These are phyloP conservation scores for Pseudachorutes palmiensis DNA, from an alignment of 1,140 invertebrate genomes.

Conservation along the genomic window DNA sequence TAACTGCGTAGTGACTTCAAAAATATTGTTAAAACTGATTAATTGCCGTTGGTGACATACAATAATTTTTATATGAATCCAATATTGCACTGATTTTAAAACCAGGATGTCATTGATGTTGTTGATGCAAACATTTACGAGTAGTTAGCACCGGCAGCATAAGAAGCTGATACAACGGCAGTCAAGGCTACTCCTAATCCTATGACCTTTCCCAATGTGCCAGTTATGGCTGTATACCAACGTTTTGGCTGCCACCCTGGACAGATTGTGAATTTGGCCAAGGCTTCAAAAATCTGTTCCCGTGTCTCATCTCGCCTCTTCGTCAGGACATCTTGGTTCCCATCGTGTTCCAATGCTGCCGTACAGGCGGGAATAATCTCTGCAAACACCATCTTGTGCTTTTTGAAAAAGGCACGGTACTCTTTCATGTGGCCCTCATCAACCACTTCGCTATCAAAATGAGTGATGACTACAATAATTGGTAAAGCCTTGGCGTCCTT, in stretches of 20 bases:
- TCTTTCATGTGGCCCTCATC: neutral
- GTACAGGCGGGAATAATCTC: neutral
- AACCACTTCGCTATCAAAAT: neutral
- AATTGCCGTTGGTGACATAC: too few species aligned
- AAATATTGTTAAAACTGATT: too few species aligned
- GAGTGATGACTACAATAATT: neutral
- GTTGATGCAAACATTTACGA: too few species aligned
- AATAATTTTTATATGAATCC: too few species aligned
- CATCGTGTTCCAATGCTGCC: neutral
- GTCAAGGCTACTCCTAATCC: too few species aligned
- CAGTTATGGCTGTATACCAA: too few species aligned
- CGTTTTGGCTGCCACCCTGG: neutral
- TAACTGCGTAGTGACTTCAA: too few species aligned
- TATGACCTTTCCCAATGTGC: too few species aligned
- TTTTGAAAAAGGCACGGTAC: neutral
- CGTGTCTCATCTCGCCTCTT: neutral
- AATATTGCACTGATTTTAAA: too few species aligned
- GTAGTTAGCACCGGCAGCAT: too few species aligned
- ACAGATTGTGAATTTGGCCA: neutral
- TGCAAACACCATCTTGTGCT: neutral
- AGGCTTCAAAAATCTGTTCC: neutral
- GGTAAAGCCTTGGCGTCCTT: neutral
- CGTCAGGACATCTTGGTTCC: neutral
- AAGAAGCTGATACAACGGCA: too few species aligned
- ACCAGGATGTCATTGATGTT: too few species aligned